Conservation (phyloP, 2,888 invertebrate species). For the Drosophila prostipennis region DNA sequence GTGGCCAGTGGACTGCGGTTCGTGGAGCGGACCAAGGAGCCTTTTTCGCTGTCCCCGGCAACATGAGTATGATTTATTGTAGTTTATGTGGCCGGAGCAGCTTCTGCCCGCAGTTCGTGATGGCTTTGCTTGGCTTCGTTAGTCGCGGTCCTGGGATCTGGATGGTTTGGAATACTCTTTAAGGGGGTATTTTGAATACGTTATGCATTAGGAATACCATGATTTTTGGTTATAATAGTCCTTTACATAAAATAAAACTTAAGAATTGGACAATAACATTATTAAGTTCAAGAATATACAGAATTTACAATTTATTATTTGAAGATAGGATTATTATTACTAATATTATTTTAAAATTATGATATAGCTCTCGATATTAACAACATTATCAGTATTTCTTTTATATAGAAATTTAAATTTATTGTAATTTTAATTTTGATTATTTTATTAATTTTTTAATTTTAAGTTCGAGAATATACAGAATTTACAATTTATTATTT, state of each 20-base stretch:
- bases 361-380: no score
- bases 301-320: no score
- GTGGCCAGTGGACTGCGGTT: slow-evolving; percentile 24
- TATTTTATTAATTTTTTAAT: no score
- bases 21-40: slow-evolving; percentile 27
- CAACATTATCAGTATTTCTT: no score
- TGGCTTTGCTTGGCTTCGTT: slow-evolving; percentile 36
- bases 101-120: slow-evolving; percentile 44
- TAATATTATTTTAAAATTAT: no score
- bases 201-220: neutral
- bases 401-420: no score
- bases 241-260: neutral
- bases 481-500: no score
- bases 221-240: neutral
- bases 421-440: no score
- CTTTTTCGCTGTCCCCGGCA: slow-evolving; percentile 63
- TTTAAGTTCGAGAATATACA: no score
- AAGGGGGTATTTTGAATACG: neutral
- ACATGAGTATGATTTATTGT: slow-evolving; percentile 81
- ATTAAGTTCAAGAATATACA: no score
- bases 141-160: slow-evolving; percentile 26
- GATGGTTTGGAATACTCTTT: slow-evolving; percentile 4
- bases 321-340: no score
- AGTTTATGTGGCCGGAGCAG: slow-evolving; percentile 59
- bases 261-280: no score